Evolutionary conservation across 2,113 vertebrate species (phyloP), one percentile per base, ranked within the genome.

Genomic region (Reinhardtius hippoglossoides): DNA sequence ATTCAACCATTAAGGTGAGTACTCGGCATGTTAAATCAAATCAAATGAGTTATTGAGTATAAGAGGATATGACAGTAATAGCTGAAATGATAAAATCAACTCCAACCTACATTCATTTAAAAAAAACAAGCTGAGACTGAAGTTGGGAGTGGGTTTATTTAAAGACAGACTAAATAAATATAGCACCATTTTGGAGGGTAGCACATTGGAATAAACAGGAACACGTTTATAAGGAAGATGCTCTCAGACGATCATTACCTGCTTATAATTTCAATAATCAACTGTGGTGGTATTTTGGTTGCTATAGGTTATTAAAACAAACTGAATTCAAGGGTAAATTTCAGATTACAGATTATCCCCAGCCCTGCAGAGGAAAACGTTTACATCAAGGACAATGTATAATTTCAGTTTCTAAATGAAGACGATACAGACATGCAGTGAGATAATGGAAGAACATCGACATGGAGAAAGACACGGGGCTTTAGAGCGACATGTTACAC

Each of bases 131-230:
- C 40, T 20, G 46, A 74, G 56, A 55, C 59, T 52, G 24, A 1
- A 4, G 44, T 26, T 18, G 69, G 76, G 68, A 81, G 69, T 71
- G 52, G 59, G 58, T 89, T 92, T 89, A 92, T 89, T 90, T 74
- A 73, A 83, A 73, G 71, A 83, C 71, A 85, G 56, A 84, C 55
- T 77, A 59, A 90, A 93, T 92, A 93, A 91, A 93, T 91, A 92
- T 89, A 91, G 89, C 91, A 92, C 90, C 87, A 88, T 84, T 67
- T 75, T 23, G 77, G 62, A 67, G 37, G 74, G 75, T 40, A 65
- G 26, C 59, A 64, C 68, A 56, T 23, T 59, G 23, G 46, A 80
- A 13, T 20, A 69, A 81, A 74, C 40, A 55, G 16, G 6, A 67
- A 83, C 37, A 67, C 12, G 16, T 61, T 40, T 62, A 9, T n/a